These are phyloP conservation scores for Habrosyne pyritoides DNA, from an alignment of 2,888 invertebrate species.

Conservation along the genomic window DNA sequence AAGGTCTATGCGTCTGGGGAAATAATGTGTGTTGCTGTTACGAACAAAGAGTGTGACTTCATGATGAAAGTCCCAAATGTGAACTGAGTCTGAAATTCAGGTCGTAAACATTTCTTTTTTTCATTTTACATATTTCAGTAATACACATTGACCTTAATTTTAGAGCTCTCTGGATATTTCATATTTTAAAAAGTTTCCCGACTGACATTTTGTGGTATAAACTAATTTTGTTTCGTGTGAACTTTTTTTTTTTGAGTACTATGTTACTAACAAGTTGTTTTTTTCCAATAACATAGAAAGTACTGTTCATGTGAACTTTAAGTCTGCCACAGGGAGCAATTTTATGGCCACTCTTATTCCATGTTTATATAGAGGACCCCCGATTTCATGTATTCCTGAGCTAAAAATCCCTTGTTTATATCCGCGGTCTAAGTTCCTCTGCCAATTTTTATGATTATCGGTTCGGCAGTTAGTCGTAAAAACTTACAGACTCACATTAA, in stretches of 20 bases:
- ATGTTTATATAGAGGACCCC: too few relatives aligned
- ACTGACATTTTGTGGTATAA: neutral
- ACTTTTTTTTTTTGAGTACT: neutral
- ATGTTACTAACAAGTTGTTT: neutral
- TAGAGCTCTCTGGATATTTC: conserved; percentile 16
- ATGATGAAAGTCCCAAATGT: neutral
- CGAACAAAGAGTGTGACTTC: neutral
- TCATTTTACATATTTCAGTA: conserved; percentile 17
- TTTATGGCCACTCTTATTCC: too few relatives aligned
- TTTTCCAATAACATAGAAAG: too few relatives aligned
- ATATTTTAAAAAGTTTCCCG: neutral
- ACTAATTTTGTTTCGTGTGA: neutral
- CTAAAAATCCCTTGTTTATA: too few relatives aligned
- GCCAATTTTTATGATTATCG: too few relatives aligned
- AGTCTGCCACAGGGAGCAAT: too few relatives aligned
- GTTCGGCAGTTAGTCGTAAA: too few relatives aligned
- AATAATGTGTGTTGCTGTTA: neutral
- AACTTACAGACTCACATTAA: too few relatives aligned
- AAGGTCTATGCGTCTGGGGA: conserved; percentile 5
- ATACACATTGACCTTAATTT: conserved; percentile 17
- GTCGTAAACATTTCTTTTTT: conserved; percentile 1
- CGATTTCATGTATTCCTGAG: too few relatives aligned
- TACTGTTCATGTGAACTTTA: too few relatives aligned
- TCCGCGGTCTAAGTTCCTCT: too few relatives aligned
- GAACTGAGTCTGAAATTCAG: neutral